phyloP scores from a whole-genome alignment of 2,888 invertebrate genomes.

The Tortrix viridana region DNA sequence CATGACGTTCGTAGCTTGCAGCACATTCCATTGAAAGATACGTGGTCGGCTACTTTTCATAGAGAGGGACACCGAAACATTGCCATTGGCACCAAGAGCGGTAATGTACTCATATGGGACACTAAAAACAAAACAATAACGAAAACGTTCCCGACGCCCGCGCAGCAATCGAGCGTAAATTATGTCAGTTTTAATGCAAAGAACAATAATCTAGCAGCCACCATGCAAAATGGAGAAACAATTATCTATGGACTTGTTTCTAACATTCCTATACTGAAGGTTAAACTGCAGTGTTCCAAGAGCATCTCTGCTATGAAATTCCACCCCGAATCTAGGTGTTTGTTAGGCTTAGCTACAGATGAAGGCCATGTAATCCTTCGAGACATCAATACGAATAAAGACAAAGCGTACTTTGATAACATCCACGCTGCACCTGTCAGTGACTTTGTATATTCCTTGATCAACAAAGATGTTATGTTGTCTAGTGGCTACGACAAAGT shows the following conservation, averaged over 20 bases:
- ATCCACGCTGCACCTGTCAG: constrained; percentile 85
- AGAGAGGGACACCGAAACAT: constrained; percentile 75
- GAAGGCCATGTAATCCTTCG: constrained; percentile 76
- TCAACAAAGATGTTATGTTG: constrained; percentile 81
- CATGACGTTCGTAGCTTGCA: constrained; percentile 74
- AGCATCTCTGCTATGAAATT: constrained; percentile 79
- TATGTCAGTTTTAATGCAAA: constrained; percentile 76
- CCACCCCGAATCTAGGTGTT: constrained; percentile 73
- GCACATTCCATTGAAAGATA: constrained; percentile 74
- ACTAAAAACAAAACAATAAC: constrained; percentile 75
- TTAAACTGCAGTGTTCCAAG: constrained; percentile 70
- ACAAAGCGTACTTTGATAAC: constrained; percentile 75
- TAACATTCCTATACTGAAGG: constrained; percentile 73
- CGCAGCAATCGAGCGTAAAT: constrained; percentile 69
- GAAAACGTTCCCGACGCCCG: constrained; percentile 73
- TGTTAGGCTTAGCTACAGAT: constrained; percentile 79
- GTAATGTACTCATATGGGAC: constrained; percentile 79
- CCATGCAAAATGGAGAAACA: constrained; percentile 79
- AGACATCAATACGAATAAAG: constrained; percentile 76
- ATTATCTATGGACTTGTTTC: constrained; percentile 78
- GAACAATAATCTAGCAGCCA: constrained; percentile 76
- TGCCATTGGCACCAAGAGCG: constrained; percentile 75
- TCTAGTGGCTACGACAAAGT: constrained; percentile 84
- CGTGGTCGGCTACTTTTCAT: constrained; percentile 78
- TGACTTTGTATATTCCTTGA: constrained; percentile 81